A percentile compares a stretch with the other conserved stretches of the same genome.
These are phyloP conservation scores for Onychomys leucogaster DNA, from an alignment of 2,797 vertebrate genomes.

Conservation along the genomic window DNA sequence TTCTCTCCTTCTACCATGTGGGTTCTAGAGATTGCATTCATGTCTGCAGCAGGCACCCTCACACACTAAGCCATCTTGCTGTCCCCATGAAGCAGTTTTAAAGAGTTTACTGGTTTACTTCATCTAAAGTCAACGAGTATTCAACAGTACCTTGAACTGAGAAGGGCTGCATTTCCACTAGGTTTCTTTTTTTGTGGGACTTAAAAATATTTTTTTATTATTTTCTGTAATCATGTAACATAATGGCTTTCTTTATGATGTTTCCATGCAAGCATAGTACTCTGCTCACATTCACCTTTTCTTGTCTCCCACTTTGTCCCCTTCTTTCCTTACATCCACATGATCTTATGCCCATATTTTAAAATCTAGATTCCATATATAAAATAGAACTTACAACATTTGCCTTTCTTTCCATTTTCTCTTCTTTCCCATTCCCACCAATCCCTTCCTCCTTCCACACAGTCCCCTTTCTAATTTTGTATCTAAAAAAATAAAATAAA, in stretches of 20 bases:
- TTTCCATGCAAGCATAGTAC: neutral
- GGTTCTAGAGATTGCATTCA: neutral
- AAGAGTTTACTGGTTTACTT: neutral
- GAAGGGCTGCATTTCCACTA: neutral
- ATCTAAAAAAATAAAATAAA: neutral
- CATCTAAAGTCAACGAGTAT: neutral
- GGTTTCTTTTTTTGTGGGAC: neutral
- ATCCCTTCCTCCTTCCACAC: neutral
- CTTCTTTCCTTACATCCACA: neutral
- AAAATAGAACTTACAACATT: neutral
- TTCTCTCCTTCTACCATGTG: neutral
- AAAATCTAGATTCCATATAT: neutral
- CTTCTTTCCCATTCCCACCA: neutral
- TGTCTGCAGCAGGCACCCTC: neutral
- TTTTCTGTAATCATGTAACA: neutral
- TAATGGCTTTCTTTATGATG: neutral
- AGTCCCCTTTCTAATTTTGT: neutral
- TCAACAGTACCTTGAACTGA: neutral
- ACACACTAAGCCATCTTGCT: neutral
- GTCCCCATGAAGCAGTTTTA: slow-evolving; percentile 2
- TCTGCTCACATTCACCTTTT: neutral
- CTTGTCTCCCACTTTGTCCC: neutral
- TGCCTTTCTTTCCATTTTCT: neutral
- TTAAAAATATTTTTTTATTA: neutral
- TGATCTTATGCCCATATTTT: neutral